Base-by-base conservation (phyloP, 2,888 invertebrate species). In the Mimas tiliae region DNA sequence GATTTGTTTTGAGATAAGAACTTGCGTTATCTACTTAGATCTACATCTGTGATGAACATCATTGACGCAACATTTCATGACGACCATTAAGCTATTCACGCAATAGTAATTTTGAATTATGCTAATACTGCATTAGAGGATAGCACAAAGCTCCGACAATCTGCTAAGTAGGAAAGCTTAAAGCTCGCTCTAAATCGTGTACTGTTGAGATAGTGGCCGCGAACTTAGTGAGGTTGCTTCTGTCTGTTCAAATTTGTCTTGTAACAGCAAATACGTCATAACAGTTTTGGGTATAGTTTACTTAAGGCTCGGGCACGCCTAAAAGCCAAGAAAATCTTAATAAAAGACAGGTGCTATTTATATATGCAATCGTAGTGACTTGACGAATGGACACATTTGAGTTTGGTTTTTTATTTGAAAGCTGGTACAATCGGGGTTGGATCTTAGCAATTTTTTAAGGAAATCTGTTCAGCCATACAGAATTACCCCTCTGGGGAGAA, bases 131-230 rank as follows among this genome's bases (percentile, higher is more conserved):
- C 38, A 42, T 38, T 58, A 52, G 52, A 1, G 12, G 12, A 38
- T 11, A 38, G 58, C 19, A 58, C 58, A 58, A 58, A 58, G 58
- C 58, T 42, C 42, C 33, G 55, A 55, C 55, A 58, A 58, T 58
- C 42, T 58, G 58, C 58, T 58, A 58, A 58, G 58, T 58, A 58
- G 19, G 12, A 42, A 19, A 58, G 58, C 55, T 55, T 55, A 55
- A 55, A 55, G 58, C 58, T 58, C 38, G 19, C 42, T 42, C 42
- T 6, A 58, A 58, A 58, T 42, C 58, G 58, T 58, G 58, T 19
- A 42, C 58, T 58, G 58, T 58, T 58, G 42, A 58, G 58, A 58
- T 58, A 58, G 58, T 19, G 58, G 58, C 58, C 38, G 19, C 42
- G 1, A 42, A 58, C 58, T 58, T 58, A 58, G 12, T 21, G 27